Conservation (phyloP, 1,140 invertebrate genomes). For the Trichonephila inaurata region DNA sequence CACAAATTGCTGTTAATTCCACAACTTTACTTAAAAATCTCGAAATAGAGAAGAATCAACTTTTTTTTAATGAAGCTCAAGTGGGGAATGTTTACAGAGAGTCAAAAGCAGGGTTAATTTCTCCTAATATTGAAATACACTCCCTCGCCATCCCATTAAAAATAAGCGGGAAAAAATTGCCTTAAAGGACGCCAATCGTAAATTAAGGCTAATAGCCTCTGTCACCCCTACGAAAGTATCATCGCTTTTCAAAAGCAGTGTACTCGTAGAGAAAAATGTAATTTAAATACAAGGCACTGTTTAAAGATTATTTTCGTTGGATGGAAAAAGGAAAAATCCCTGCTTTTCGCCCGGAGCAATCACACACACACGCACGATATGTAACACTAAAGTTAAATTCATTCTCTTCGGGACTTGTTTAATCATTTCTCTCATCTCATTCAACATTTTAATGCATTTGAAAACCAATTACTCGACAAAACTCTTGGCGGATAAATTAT, state of each 20-base stretch:
- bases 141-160: neutral
- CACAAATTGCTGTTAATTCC: neutral
- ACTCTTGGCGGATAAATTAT: constrained; percentile 47
- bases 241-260: neutral
- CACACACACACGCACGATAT: neutral
- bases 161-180: neutral
- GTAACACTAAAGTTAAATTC: constrained; percentile 42
- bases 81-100: neutral
- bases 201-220: constrained; percentile 6
- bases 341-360: constrained; percentile 29
- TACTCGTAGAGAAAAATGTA: constrained; percentile 15
- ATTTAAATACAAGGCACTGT: neutral
- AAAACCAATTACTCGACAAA: constrained; percentile 68
- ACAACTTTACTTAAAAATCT: neutral
- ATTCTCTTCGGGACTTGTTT: constrained; percentile 51
- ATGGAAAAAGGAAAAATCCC: neutral
- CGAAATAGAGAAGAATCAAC: neutral
- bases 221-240: neutral
- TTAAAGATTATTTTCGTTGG: neutral
- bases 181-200: neutral
- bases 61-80: neutral
- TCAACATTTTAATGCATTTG: constrained; percentile 65
- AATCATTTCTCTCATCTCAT: constrained; percentile 55
- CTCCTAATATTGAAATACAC: constrained; percentile 8
- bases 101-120: neutral